These are phyloP conservation scores for Sipha maydis DNA, from an alignment of 2,888 invertebrate species.

Conservation along the genomic window DNA sequence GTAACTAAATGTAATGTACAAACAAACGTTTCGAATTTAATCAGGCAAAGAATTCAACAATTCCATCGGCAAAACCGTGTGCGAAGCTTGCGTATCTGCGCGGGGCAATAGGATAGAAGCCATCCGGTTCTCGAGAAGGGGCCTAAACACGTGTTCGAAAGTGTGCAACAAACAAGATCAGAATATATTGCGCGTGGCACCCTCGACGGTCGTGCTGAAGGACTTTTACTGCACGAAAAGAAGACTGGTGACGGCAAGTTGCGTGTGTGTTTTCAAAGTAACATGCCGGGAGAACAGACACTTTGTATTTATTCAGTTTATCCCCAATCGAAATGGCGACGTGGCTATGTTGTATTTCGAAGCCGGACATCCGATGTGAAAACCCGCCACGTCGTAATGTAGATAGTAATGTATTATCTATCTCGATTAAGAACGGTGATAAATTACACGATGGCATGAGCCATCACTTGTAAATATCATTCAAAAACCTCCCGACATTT, in stretches of 20 bases:
- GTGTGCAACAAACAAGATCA: slow-evolving; percentile 7
- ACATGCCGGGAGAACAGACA: neutral
- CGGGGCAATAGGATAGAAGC: neutral
- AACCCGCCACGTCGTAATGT: too few relatives aligned
- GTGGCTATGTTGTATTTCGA: slow-evolving; percentile 3
- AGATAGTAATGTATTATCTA: too few relatives aligned
- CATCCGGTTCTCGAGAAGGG: slow-evolving; percentile 4
- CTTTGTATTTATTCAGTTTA: slow-evolving; percentile 6
- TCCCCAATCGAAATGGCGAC: neutral
- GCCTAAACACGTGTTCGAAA: neutral
- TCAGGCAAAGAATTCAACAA: neutral
- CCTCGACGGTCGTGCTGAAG: neutral
- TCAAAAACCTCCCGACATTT: too few relatives aligned
- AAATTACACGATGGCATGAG: too few relatives aligned
- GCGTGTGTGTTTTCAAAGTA: neutral
- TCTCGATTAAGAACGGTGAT: too few relatives aligned
- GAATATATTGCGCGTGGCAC: neutral
- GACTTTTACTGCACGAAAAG: slow-evolving; percentile 10
- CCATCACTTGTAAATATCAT: too few relatives aligned
- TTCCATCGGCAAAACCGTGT: neutral
- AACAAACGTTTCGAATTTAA: too few relatives aligned
- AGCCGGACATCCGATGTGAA: slow-evolving; percentile 1
- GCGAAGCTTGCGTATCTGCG: neutral
- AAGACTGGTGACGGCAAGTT: neutral
- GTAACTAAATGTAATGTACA: too few relatives aligned